Percentiles rank a stretch among this genome's conserved stretches.
Conservation (phyloP, 2,113 vertebrate genomes). For the Bos taurus region ARS-UCD2.0 NC_037344.1:15025501-15026000, state of each 20-base stretch:
- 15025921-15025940: too few species aligned
- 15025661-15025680: neutral
- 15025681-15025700: neutral
- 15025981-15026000: too few species aligned
- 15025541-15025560: neutral
- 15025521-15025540: neutral
- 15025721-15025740: neutral
- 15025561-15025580: neutral
- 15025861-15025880: too few species aligned
- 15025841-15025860: too few species aligned
- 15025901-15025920: too few species aligned
- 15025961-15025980: too few species aligned
- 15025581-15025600: constrained; percentile 8
- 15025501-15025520: neutral
- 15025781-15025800: neutral
- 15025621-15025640: constrained; percentile 13
- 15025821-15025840: neutral
- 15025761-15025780: neutral
- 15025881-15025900: too few species aligned
- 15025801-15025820: neutral
- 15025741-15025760: neutral
- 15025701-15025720: neutral
- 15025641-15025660: constrained; percentile 31
- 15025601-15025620: neutral
- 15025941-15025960: too few species aligned